A percentile compares a stretch with the other conserved stretches of the same genome.
Conservation (phyloP, 2,797 vertebrate genomes). For the Intellagama lesueurii region DNA sequence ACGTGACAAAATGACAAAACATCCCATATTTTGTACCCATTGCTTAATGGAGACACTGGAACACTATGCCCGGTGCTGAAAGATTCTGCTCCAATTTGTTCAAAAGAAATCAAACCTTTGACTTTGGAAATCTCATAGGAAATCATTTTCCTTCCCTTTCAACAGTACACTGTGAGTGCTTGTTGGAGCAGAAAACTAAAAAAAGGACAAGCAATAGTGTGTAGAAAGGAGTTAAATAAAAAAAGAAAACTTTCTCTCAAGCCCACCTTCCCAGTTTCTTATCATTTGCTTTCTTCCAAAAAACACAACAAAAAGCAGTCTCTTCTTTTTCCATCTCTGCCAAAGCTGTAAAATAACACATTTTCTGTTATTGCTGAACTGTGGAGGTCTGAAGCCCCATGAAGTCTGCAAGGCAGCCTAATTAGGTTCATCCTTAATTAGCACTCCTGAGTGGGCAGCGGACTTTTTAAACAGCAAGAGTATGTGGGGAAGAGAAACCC, state of each 20-base stretch:
- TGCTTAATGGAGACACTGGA: constrained; percentile 2
- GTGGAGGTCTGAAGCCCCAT: constrained; percentile 64
- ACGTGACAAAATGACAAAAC: not conserved
- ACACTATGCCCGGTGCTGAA: constrained; percentile 39
- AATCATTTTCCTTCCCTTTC: constrained; percentile 12
- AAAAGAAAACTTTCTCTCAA: constrained; percentile 23
- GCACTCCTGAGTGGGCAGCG: constrained; percentile 65
- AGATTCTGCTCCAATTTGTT: constrained; percentile 14
- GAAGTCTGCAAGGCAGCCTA: constrained; percentile 63
- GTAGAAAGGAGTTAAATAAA: constrained; percentile 47
- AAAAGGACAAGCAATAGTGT: constrained; percentile 17
- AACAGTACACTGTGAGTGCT: not conserved
- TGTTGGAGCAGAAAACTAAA: fast-evolving
- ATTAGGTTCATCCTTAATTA: constrained; percentile 73
- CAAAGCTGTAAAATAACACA: constrained; percentile 69
- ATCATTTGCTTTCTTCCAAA: constrained; percentile 57
- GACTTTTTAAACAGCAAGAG: constrained; percentile 63
- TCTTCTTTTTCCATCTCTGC: constrained; percentile 42
- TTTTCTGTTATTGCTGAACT: constrained; percentile 68
- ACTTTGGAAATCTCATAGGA: constrained; percentile 50
- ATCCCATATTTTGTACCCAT: fast-evolving
- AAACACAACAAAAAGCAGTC: constrained; percentile 64
- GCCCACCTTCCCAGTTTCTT: constrained; percentile 49
- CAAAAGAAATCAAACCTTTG: constrained; percentile 40
- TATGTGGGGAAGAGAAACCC: constrained; percentile 30